phyloP scores from a whole-genome alignment of 2,888 invertebrate genomes.

The Lymantria dispar region DNA sequence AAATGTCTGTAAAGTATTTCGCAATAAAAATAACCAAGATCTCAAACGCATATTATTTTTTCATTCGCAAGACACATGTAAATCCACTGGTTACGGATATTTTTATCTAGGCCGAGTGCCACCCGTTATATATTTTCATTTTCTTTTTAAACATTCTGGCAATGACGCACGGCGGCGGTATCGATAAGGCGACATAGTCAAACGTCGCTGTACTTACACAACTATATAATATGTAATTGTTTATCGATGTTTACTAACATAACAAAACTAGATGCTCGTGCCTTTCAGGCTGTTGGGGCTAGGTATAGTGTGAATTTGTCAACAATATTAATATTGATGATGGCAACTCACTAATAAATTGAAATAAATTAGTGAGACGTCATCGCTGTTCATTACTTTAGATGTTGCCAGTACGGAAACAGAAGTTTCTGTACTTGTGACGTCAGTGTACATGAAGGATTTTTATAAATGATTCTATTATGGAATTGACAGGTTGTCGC shows the following conservation, averaged over 20 bases:
- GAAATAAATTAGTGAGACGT: constrained; percentile 38
- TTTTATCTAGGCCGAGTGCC: constrained; percentile 61
- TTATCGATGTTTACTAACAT: constrained; percentile 80
- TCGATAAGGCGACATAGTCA: constrained; percentile 54
- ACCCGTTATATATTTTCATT: constrained; percentile 55
- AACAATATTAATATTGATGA: constrained; percentile 51
- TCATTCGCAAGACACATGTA: constrained; percentile 34
- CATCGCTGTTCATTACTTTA: constrained; percentile 39
- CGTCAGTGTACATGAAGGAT: constrained; percentile 11
- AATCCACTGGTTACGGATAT: constrained; percentile 55
- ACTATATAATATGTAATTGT: constrained; percentile 46
- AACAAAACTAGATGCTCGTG: constrained; percentile 72
- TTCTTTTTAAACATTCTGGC: constrained; percentile 53
- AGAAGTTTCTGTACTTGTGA: constrained; percentile 25
- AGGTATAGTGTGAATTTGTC: constrained; percentile 70
- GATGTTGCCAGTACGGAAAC: constrained; percentile 32
- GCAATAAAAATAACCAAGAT: constrained; percentile 44
- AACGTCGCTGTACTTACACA: constrained; percentile 51
- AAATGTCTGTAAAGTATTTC: constrained; percentile 22
- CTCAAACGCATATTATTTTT: neutral
- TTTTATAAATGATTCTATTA: constrained; percentile 13
- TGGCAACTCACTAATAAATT: constrained; percentile 45
- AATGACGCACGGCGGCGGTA: constrained; percentile 74
- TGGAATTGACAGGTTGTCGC: constrained; percentile 68
- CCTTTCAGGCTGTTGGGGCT: constrained; percentile 72